Base-by-base conservation (phyloP, 2,113 vertebrate genomes). In the Nothocercus julius region DNA sequence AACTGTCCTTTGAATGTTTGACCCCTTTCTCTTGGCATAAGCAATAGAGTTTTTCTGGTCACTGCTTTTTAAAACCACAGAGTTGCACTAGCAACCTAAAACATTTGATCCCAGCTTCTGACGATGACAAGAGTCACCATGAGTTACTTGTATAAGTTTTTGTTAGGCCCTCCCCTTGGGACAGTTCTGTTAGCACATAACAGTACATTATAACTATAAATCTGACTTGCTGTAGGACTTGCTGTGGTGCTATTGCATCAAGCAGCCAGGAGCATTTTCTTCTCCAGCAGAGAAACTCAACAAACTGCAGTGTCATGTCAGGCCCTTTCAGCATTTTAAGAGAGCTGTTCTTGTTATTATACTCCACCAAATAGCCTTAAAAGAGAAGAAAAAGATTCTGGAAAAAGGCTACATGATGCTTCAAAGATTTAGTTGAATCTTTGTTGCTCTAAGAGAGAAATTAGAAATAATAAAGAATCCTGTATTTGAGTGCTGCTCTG, bases 391-490 rank as follows among this genome's bases (percentile, higher is more conserved):
- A 89, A 51, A 80, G 69, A 84, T 92, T 75, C 4, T 13, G 75
- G 73, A 44, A 44, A 61, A 93, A 90, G 4, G 1, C 82, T 91
- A 76, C 6, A 8, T 92, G 90, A 92, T 85, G 44, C 44, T 93
- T 94, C 81, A 90, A 78, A 96, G 45, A 49, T 54, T 90, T 68
- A 89, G 82, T 19, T 85, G 78, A 85, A 92, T 95, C 45, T 93
- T 62, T 85, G 62, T 63, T 92, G 74, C 91, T 93, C 27, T 76
- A 69, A 89, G 92, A 84, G 85, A 89, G 64, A 82, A 86, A 88
- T 69, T 66, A 49, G 66, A 72, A 95, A 94, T 95, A 95, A 95
- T 67, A 82, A 80, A 45, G 13, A 83, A 17, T 30, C 21, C 63
- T 81, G 34, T 36, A 32, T 72, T 76, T 4, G 8, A 92, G 36